A percentile compares a stretch with the other conserved stretches of the same genome.
phyloP scores from a whole-genome alignment of 2,797 vertebrate genomes.

The Paguma larvata region DNA sequence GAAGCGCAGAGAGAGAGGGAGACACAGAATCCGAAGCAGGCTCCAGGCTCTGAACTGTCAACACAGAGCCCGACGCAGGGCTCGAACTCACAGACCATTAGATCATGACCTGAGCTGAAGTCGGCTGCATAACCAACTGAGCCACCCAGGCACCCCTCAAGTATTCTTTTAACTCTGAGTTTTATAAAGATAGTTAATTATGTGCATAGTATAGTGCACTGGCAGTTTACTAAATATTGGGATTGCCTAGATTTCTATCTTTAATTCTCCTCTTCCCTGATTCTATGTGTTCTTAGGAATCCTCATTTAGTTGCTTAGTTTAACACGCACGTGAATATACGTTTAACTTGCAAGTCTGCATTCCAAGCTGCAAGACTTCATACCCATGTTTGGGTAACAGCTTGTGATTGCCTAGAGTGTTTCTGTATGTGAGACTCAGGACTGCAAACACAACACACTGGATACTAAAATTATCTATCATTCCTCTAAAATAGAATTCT shows the following conservation, averaged over 20 bases:
- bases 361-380: neutral
- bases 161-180: neutral
- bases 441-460: neutral
- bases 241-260: neutral
- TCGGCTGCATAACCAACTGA: too few species aligned
- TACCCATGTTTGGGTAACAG: neutral
- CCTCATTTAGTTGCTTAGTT: neutral
- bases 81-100: too few species aligned
- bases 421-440: neutral
- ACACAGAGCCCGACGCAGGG: too few species aligned
- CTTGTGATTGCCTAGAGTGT: neutral
- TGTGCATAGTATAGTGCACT: neutral
- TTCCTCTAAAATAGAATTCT: neutral
- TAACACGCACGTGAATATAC: neutral
- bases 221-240: neutral
- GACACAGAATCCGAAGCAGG: too few species aligned
- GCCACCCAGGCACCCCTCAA: neutral
- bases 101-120: too few species aligned
- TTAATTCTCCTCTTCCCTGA: neutral
- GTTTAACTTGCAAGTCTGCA: neutral
- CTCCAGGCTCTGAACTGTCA: too few species aligned
- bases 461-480: neutral
- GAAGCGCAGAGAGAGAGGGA: too few species aligned
- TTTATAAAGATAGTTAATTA: neutral
- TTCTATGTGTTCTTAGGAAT: neutral